Conservation (phyloP, 1,140 invertebrate species). For the Solen grandis region DNA sequence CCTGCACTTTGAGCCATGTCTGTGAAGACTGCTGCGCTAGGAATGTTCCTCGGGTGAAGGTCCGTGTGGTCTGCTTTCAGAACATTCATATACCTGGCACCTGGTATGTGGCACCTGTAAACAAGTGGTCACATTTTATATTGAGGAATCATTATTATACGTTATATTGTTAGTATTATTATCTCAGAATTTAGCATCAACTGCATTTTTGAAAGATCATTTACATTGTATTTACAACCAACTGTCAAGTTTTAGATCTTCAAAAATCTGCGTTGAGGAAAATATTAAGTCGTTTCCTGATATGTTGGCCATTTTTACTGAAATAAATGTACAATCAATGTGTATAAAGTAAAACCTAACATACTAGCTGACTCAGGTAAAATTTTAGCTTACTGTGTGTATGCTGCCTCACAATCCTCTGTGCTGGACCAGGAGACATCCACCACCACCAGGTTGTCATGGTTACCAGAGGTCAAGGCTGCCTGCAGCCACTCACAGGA, state of each 20-base stretch:
- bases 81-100: slow-evolving; percentile 61
- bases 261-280: too few species aligned
- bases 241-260: not conserved
- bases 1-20: slow-evolving; percentile 48
- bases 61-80: slow-evolving; percentile 54
- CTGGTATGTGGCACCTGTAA: slow-evolving; percentile 61
- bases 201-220: too few species aligned
- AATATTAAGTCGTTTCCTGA: not conserved
- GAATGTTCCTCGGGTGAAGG: slow-evolving; percentile 58
- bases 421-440: slow-evolving; percentile 56
- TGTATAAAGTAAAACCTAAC: not conserved
- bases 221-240: not conserved
- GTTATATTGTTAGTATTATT: not conserved
- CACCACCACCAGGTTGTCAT: slow-evolving; percentile 36
- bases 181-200: not conserved
- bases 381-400: slow-evolving; percentile 36
- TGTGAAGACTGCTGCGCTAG: slow-evolving; percentile 51
- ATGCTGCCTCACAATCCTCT: slow-evolving; percentile 42
- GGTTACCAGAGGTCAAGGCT: too few species aligned
- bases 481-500: too few species aligned
- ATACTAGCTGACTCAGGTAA: not conserved
- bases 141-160: not conserved
- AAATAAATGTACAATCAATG: not conserved
- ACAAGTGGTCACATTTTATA: not conserved
- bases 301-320: not conserved